Base-by-base conservation (phyloP, 2,888 invertebrate genomes). In the Argyresthia albistria region DNA sequence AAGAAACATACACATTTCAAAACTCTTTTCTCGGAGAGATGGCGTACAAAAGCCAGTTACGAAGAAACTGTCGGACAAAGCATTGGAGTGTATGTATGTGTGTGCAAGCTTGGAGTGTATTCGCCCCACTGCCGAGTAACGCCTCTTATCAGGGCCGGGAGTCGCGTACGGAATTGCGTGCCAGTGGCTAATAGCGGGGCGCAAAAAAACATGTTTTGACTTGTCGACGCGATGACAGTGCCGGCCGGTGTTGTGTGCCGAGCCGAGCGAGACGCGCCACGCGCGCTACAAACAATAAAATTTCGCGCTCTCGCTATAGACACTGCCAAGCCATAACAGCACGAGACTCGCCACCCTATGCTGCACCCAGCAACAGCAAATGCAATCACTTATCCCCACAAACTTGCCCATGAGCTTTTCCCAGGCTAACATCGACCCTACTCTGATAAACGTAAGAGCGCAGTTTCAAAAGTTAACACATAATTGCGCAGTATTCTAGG, bases 131-230 rank as follows among this genome's bases (percentile, higher is more conserved):
- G 8, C 25, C 37, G 25, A 35, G 25, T 43, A 16, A 67, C 76
- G 80, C 81, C 80, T 25, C 82, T 82, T 83, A 82, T 80, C 80
- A 78, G 76, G 64, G 66, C n/a, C n/a, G n/a, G n/a, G n/a, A n/a
- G n/a, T n/a, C n/a, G n/a, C n/a, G n/a, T n/a, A n/a, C n/a, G n/a
- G n/a, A n/a, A n/a, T n/a, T n/a, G n/a, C n/a, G n/a, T n/a, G n/a
- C n/a, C n/a, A n/a, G n/a, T n/a, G n/a, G n/a, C n/a, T n/a, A n/a
- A n/a, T n/a, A n/a, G n/a, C n/a, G n/a, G n/a, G n/a, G n/a, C n/a
- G n/a, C n/a, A n/a, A n/a, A n/a, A n/a, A n/a, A n/a, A n/a, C n/a
- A n/a, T n/a, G n/a, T n/a, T n/a, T n/a, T n/a, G n/a, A n/a, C n/a
- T n/a, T n/a, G n/a, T n/a, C n/a, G n/a, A n/a, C n/a, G n/a, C n/a